phyloP scores from a whole-genome alignment of 1,140 invertebrate species.

The Phthorimaea operculella region DNA sequence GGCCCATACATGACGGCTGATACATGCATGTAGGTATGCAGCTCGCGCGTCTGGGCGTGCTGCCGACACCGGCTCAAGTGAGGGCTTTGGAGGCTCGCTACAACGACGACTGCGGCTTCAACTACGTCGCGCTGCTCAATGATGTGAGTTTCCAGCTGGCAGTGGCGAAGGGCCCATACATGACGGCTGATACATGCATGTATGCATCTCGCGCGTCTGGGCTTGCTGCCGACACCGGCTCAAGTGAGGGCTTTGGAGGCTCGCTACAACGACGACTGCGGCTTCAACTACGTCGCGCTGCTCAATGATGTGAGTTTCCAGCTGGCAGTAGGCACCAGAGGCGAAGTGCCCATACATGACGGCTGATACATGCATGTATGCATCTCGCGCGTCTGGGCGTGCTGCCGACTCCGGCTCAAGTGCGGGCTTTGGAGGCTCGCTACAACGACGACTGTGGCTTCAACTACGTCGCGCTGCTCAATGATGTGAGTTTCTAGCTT shows the following conservation, averaged over 20 bases:
- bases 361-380: too few species aligned
- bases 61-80: slow-evolving; percentile 72
- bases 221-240: slow-evolving; percentile 70
- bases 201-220: slow-evolving; percentile 70
- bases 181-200: too few species aligned
- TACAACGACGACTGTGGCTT: slow-evolving; percentile 78
- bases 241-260: slow-evolving; percentile 75
- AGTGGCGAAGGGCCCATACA: too few species aligned
- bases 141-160: slow-evolving; percentile 62
- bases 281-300: slow-evolving; percentile 76
- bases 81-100: slow-evolving; percentile 74
- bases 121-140: slow-evolving; percentile 73
- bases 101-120: slow-evolving; percentile 76
- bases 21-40: too few species aligned
- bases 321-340: too few species aligned
- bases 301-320: slow-evolving; percentile 68
- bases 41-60: slow-evolving; percentile 71
- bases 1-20: too few species aligned
- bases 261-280: slow-evolving; percentile 75
- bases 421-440: slow-evolving; percentile 73
- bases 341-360: too few species aligned
- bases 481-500: slow-evolving; percentile 62
- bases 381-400: slow-evolving; percentile 72
- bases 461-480: slow-evolving; percentile 74
- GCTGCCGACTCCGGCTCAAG: slow-evolving; percentile 70